Conservation (phyloP, 2,888 invertebrate genomes). For the Chironomus tentans region DNA sequence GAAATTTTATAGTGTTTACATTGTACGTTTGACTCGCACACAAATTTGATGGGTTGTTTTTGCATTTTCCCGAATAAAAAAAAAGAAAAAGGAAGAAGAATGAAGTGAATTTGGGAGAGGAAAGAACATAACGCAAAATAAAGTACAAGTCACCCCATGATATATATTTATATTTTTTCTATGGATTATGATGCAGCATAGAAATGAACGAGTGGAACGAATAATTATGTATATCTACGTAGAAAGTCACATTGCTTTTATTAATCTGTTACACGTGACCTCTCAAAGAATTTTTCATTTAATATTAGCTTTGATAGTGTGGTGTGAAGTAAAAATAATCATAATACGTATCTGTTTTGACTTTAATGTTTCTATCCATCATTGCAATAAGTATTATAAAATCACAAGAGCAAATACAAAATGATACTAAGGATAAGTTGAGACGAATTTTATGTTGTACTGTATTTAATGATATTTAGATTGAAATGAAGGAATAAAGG, state of each 20-base stretch:
- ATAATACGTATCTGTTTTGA: conserved; percentile 8
- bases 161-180: background rate
- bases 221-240: conserved; percentile 15
- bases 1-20: conserved; percentile 25
- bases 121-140: conserved; percentile 4
- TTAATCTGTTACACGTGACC: conserved; percentile 25
- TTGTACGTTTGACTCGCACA: background rate
- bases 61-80: background rate
- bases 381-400: background rate
- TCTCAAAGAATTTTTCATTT: conserved; percentile 8
- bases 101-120: too few relatives aligned
- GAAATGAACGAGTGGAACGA: conserved; percentile 23
- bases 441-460: too few relatives aligned
- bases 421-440: background rate
- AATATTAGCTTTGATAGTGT: conserved; percentile 22
- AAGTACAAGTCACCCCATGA: background rate
- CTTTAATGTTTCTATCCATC: conserved; percentile 8
- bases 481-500: too few relatives aligned
- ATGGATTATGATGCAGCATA: background rate
- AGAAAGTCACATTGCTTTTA: conserved; percentile 23
- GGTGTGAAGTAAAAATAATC: too few relatives aligned
- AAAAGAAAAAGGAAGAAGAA: too few relatives aligned
- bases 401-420: background rate
- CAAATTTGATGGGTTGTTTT: conserved; percentile 22
- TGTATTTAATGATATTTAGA: too few relatives aligned